phyloP scores from a whole-genome alignment of 2,113 vertebrate genomes.

The Lipophrys pholis region DNA sequence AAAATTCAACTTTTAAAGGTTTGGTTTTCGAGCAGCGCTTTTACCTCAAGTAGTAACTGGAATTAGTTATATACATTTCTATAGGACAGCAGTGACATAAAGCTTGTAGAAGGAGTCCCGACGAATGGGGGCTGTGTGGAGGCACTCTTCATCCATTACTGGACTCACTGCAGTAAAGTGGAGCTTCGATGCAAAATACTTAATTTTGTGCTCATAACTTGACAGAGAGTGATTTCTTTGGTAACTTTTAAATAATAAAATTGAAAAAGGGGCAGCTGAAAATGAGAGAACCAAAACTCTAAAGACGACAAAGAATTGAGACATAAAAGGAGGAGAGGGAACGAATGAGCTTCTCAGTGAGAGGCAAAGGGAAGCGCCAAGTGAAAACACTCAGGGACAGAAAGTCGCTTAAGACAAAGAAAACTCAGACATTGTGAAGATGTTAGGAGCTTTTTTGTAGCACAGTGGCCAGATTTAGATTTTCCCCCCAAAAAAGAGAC shows the following conservation, averaged over 20 bases:
- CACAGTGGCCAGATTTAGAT: too few relatives aligned
- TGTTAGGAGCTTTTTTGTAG: constrained; percentile 12
- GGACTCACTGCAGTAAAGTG: constrained; percentile 57
- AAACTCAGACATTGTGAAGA: neutral
- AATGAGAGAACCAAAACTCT: neutral
- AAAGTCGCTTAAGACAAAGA: constrained; percentile 22
- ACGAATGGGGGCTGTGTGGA: constrained; percentile 31
- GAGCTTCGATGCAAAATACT: constrained; percentile 42
- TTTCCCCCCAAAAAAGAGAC: too few relatives aligned
- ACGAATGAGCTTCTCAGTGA: constrained; percentile 23
- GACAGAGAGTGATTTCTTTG: constrained; percentile 36
- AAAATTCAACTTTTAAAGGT: constrained; percentile 12
- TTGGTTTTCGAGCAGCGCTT: constrained; percentile 30
- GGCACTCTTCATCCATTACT: constrained; percentile 72
- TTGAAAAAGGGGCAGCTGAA: constrained; percentile 17
- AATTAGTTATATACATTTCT: constrained; percentile 39
- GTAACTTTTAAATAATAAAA: constrained; percentile 33
- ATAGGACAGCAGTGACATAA: neutral
- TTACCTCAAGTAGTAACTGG: constrained; percentile 39
- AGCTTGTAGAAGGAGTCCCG: constrained; percentile 9
- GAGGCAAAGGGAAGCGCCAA: constrained; percentile 12
- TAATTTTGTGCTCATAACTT: constrained; percentile 26
- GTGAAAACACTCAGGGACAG: constrained; percentile 25
- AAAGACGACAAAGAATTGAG: constrained; percentile 41
- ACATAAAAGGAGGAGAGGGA: constrained; percentile 14